Conservation (phyloP, 2,888 invertebrate genomes). For the Phlogophora meticulosa region DNA sequence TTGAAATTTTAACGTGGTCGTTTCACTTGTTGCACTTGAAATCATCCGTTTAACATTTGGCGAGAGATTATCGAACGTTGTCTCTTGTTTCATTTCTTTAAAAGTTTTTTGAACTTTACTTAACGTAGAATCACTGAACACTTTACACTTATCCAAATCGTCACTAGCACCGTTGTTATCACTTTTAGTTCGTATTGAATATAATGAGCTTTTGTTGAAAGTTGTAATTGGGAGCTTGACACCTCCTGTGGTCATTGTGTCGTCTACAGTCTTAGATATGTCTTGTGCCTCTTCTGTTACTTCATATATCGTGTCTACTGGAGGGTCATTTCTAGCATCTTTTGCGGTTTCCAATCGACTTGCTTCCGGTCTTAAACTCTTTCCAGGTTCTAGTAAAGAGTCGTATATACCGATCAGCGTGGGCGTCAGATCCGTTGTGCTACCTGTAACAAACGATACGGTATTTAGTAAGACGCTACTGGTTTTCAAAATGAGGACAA, state of each 20-base stretch:
- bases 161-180: slow-evolving; percentile 83
- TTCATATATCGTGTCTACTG: slow-evolving; percentile 73
- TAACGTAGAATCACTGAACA: slow-evolving; percentile 78
- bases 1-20: slow-evolving; percentile 84
- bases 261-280: slow-evolving; percentile 63
- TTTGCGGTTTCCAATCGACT: slow-evolving; percentile 83
- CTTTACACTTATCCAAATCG: slow-evolving; percentile 75
- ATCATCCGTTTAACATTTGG: slow-evolving; percentile 92
- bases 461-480: slow-evolving; percentile 37
- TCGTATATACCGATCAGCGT: slow-evolving; percentile 97
- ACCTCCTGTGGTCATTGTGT: slow-evolving; percentile 82
- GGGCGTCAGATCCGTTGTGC: slow-evolving; percentile 96
- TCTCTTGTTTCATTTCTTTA: slow-evolving; percentile 80
- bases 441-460: slow-evolving; percentile 92
- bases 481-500: slow-evolving; percentile 29
- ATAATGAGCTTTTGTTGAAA: slow-evolving; percentile 86
- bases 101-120: slow-evolving; percentile 81
- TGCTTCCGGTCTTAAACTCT: slow-evolving; percentile 80
- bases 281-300: slow-evolving; percentile 71
- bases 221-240: slow-evolving; percentile 85
- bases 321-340: slow-evolving; percentile 89
- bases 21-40: slow-evolving; percentile 87
- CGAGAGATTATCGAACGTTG: slow-evolving; percentile 90
- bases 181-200: slow-evolving; percentile 85
- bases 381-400: slow-evolving; percentile 92